Evolutionary conservation across 2,113 vertebrate species (phyloP).

Genomic region (Neoarius graeffei): DNA sequence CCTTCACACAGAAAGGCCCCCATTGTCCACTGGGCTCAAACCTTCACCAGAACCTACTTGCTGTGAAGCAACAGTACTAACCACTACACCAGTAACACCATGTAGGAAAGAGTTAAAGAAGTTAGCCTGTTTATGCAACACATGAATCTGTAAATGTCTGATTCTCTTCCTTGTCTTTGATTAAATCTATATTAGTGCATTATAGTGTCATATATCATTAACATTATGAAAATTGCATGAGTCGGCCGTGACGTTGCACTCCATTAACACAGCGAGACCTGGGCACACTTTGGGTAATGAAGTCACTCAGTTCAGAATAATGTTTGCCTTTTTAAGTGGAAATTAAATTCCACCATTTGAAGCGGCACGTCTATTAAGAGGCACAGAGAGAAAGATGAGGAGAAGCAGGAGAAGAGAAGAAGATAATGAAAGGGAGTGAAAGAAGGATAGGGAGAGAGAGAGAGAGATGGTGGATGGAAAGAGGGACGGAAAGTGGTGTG

Average conservation of each 20-base stretch:
- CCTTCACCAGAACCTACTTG: no score
- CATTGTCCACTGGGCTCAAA: no score
- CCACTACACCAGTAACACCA: no score
- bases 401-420: conserved; percentile 58
- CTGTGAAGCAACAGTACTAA: no score
- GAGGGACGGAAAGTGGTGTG: not conserved
- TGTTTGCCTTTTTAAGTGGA: conserved; percentile 31
- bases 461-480: no score
- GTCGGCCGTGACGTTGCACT: not conserved
- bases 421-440: conserved; percentile 47
- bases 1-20: no score
- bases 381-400: conserved; percentile 39
- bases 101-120: not conserved
- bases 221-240: not conserved
- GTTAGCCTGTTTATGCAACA: not conserved
- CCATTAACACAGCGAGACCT: conserved; percentile 33
- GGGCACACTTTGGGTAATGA: conserved; percentile 12
- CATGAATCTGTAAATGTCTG: not conserved
- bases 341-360: conserved; percentile 58
- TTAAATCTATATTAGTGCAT: not conserved
- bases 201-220: conserved; percentile 8
- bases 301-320: conserved; percentile 33
- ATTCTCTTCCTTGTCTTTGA: not conserved
- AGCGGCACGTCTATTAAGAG: conserved; percentile 58
- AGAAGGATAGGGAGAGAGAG: not conserved